These are phyloP conservation scores for Archegozetes longisetosus DNA, from an alignment of 1,140 invertebrate genomes.

Conservation along the genomic window DNA sequence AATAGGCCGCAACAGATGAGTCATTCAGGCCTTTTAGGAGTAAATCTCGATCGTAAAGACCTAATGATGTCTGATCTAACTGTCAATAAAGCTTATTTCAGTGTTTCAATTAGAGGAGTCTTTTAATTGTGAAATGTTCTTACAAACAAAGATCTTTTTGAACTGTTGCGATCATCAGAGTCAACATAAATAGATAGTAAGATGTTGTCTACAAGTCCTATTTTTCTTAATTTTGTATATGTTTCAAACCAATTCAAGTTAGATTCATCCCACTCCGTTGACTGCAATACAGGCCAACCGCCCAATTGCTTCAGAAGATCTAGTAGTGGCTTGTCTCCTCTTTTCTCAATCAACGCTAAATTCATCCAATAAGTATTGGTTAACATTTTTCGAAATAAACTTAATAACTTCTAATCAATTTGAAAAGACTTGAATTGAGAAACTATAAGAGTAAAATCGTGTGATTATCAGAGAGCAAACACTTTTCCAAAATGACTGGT, in stretches of 20 bases:
- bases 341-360: conserved; percentile 1
- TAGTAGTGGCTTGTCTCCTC: not conserved
- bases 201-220: conserved; percentile 74
- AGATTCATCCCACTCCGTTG: conserved; percentile 36
- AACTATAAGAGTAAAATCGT: conserved; percentile 65
- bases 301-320: conserved; percentile 38
- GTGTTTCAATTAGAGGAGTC: conserved; percentile 53
- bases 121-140: conserved; percentile 35
- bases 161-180: conserved; percentile 66
- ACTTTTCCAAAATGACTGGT: conserved; percentile 44
- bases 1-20: conserved; percentile 29
- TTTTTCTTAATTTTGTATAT: conserved; percentile 55
- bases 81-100: conserved; percentile 32
- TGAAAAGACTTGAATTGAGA: too few relatives aligned
- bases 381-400: conserved; percentile 1
- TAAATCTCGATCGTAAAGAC: conserved; percentile 56
- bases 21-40: conserved; percentile 42
- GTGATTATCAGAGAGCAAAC: conserved; percentile 58
- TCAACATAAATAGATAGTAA: conserved; percentile 78
- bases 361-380: not conserved
- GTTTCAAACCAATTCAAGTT: conserved; percentile 60
- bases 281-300: conserved; percentile 75
- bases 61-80: conserved; percentile 80
- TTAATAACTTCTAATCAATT: not conserved
- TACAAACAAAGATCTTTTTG: conserved; percentile 32